phyloP scores from a whole-genome alignment of 2,113 vertebrate species.

The Apus apus region DNA sequence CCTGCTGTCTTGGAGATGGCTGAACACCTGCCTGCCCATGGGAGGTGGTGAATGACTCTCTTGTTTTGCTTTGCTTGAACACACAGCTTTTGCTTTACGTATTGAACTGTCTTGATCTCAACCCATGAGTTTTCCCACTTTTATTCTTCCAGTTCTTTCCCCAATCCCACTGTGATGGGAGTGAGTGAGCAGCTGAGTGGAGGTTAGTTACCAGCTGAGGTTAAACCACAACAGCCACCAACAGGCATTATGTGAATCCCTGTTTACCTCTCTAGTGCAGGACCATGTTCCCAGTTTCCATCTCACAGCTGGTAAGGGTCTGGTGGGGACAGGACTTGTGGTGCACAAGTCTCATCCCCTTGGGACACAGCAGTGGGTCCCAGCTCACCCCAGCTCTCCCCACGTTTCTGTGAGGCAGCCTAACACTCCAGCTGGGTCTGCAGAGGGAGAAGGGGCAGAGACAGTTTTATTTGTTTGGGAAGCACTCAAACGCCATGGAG shows the following conservation, averaged over 20 bases:
- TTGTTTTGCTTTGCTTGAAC: too few species aligned
- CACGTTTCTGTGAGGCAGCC: not conserved
- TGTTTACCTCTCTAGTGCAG: not conserved
- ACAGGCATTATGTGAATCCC: not conserved
- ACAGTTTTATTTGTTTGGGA: constrained; percentile 56
- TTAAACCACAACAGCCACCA: not conserved
- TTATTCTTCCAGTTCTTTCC: too few species aligned
- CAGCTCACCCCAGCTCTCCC: not conserved
- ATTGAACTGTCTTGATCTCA: too few species aligned
- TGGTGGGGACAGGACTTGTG: not conserved
- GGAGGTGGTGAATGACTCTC: too few species aligned
- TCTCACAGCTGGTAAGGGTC: not conserved
- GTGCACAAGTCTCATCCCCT: not conserved
- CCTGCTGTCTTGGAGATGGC: too few species aligned
- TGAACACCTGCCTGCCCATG: too few species aligned
- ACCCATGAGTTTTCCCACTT: too few species aligned
- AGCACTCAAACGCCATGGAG: constrained; percentile 53
- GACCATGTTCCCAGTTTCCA: not conserved
- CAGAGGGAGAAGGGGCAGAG: constrained; percentile 1
- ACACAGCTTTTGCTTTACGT: too few species aligned
- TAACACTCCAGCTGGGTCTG: not conserved
- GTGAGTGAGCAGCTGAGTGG: too few species aligned
- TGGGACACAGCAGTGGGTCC: not conserved
- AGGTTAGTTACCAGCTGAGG: too few species aligned
- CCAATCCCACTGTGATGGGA: too few species aligned